Conservation (phyloP, 2,113 vertebrate species). For the Prolemur simus region DNA sequence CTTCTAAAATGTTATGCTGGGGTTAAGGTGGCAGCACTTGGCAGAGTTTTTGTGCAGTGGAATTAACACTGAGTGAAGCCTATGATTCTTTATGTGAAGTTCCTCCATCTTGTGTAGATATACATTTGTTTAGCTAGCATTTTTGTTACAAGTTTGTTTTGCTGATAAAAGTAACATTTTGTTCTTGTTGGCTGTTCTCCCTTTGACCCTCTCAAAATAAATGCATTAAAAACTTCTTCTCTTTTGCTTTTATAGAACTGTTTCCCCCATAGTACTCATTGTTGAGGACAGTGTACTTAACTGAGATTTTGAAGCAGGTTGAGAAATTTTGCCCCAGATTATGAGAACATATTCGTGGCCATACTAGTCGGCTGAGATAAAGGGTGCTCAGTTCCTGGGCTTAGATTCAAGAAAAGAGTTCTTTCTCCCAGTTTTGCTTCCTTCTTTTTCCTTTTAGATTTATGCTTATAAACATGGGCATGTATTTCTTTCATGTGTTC, state of each 20-base stretch:
- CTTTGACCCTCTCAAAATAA: not conserved
- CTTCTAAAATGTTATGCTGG: not conserved
- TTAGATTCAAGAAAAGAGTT: not conserved
- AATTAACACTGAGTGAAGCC: not conserved
- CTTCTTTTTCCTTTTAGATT: not conserved
- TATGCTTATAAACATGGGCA: not conserved
- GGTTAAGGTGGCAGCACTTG: not conserved
- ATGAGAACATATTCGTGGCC: not conserved
- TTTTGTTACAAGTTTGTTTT: not conserved
- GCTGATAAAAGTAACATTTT: not conserved
- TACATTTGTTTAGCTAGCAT: not conserved
- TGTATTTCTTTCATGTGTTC: not conserved
- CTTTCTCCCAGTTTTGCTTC: not conserved
- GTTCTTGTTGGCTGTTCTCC: not conserved
- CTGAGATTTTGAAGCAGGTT: not conserved
- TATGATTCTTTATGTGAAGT: not conserved
- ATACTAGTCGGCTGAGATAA: not conserved
- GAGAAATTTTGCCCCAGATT: not conserved
- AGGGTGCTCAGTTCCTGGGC: not conserved
- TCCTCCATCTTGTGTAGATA: not conserved
- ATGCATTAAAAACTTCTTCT: not conserved
- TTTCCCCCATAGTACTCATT: not conserved
- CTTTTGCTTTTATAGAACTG: not conserved
- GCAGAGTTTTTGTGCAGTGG: not conserved
- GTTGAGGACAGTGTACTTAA: not conserved